A percentile compares a stretch with the other conserved stretches of the same genome.
These are phyloP conservation scores for Diceros bicornis DNA, from an alignment of 2,797 vertebrate species.

Conservation along the genomic window DNA sequence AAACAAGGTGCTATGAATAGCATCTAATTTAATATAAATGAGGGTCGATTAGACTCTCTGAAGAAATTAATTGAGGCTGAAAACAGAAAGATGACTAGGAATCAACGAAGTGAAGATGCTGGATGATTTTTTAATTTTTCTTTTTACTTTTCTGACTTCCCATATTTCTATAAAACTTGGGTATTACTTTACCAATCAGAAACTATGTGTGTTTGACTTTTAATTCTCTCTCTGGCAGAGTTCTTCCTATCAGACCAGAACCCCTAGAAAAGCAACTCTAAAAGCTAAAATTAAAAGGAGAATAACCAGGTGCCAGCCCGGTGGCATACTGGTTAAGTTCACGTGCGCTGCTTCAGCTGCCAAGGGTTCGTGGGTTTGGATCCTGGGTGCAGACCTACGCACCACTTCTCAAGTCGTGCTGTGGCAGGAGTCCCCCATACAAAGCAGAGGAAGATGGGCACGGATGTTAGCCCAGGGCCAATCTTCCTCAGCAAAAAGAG, in stretches of 20 bases:
- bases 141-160: slow-evolving; percentile 1
- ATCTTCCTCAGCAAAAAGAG: too few relatives aligned
- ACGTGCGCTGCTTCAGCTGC: too few relatives aligned
- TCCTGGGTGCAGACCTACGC: too few relatives aligned
- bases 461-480: too few relatives aligned
- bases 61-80: slow-evolving; percentile 10
- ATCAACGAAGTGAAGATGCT: not conserved
- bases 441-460: too few relatives aligned
- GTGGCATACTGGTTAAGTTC: too few relatives aligned
- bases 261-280: not conserved
- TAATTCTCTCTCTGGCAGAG: not conserved
- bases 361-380: too few relatives aligned
- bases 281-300: not conserved
- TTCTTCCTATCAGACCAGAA: not conserved
- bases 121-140: not conserved
- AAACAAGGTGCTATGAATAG: not conserved
- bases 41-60: not conserved
- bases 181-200: not conserved
- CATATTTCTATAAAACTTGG: not conserved
- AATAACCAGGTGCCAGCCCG: too few relatives aligned
- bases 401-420: too few relatives aligned
- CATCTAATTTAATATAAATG: slow-evolving; percentile 19
- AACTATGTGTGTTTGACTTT: not conserved
- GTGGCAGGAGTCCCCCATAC: too few relatives aligned
- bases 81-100: not conserved